Conservation (phyloP, 2,888 invertebrate species). For the Lathronympha strigana region DNA sequence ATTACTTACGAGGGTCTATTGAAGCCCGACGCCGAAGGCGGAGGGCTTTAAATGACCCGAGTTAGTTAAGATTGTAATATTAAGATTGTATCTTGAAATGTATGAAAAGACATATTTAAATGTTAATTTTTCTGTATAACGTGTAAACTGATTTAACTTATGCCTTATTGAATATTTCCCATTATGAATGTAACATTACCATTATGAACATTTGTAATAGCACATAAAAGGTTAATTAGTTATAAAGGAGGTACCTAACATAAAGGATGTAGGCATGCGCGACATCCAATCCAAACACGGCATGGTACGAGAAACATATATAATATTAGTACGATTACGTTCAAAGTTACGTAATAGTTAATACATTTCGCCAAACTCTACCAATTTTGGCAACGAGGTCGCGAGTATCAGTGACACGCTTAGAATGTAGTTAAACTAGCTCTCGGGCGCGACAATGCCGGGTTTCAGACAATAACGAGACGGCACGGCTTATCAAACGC, state of each 20-base stretch:
- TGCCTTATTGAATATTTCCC: no score
- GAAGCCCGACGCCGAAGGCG: no score
- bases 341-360: slow-evolving; percentile 24
- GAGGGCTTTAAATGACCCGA: no score
- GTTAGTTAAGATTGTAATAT: no score
- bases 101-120: no score
- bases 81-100: no score
- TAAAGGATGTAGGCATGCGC: background rate
- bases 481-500: slow-evolving; percentile 62
- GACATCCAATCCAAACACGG: background rate
- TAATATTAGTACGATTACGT: slow-evolving; percentile 4
- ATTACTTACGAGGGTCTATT: no score
- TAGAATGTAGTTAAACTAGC: slow-evolving; percentile 38
- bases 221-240: background rate
- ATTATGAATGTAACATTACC: no score
- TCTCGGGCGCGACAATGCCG: slow-evolving; percentile 55
- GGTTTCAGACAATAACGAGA: slow-evolving; percentile 62
- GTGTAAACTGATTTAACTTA: no score
- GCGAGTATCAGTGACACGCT: slow-evolving; percentile 37
- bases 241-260: background rate
- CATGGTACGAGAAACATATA: no score
- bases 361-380: slow-evolving; percentile 16
- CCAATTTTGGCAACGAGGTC: slow-evolving; percentile 34
- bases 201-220: no score
- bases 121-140: no score